Base-by-base conservation (phyloP, 2,888 invertebrate genomes). In the Agrilus mali region DNA sequence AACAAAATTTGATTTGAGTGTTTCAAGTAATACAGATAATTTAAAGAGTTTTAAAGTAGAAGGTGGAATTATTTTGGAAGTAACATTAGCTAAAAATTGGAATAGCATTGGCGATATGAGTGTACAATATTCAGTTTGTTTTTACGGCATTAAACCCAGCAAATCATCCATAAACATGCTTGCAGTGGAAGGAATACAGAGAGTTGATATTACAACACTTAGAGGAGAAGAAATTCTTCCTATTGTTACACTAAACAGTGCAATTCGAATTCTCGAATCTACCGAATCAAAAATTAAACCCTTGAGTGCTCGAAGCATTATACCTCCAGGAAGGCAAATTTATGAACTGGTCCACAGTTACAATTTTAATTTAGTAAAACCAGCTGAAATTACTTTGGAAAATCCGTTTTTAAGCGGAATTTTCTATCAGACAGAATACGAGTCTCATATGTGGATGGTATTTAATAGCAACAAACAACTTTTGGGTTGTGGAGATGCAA, bases 371-470 rank as follows among this genome's bases (percentile, higher is more conserved):
- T 71, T 92, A 53, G 69, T 77, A 8, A 94, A 94, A 63, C 70
- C 80, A 1, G 82, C 84, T 3, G 95, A 95, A 67, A 80, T 90
- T 35, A 72, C 85, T 1, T 78, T 89, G 0, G 82, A 83, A 58
- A 79, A 84, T 46, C 78, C 90, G 1, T 60, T 88, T 45, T 73
- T 98, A 33, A 87, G 86, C 63, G 83, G 88, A 58, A 75, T 88
- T 60, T 71, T 98, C 33, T 98, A 98, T 64, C 97, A 98, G 68
- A 87, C 86, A 0, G 94, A 95, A 67, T 93, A 85, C 63, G 96
- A 97, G 68, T 86, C 92, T 7, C 94, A 97, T 67, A 73, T 97
- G 65, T 96, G 96, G 94, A 88, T 95, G 86, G 49, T 97, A 47
- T 97, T 86, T 70, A 93, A 95, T 67, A 69, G 73, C 44, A 88